Evolutionary conservation across 1,140 invertebrate genomes (phyloP).

Genomic region (Ridgeia piscesae): DNA sequence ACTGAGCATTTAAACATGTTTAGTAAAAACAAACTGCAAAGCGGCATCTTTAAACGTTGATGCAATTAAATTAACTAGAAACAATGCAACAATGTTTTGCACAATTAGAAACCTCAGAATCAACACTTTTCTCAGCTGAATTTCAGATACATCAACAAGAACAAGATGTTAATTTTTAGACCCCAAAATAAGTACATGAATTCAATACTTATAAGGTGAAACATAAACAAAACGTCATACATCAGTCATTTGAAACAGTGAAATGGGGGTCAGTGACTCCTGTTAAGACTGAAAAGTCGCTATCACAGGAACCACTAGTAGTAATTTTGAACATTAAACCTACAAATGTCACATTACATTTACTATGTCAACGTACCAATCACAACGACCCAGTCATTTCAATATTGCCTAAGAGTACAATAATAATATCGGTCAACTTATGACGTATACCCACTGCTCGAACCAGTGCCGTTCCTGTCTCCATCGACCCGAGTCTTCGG

Average conservation of each 20-base stretch:
- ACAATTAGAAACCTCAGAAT: not conserved
- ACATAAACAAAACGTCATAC: too few species aligned
- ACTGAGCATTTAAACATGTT: too few species aligned
- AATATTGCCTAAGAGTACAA: not conserved
- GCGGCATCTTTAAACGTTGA: not conserved
- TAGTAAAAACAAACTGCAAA: too few species aligned
- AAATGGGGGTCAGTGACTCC: too few species aligned
- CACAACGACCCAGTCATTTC: not conserved
- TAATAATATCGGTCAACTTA: not conserved
- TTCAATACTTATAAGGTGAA: too few species aligned
- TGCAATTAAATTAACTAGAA: not conserved
- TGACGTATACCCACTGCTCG: conserved; percentile 76
- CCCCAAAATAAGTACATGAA: too few species aligned
- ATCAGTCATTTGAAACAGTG: too few species aligned
- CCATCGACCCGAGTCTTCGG: conserved; percentile 86
- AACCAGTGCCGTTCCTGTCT: conserved; percentile 89
- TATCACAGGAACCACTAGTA: too few species aligned
- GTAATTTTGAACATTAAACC: not conserved
- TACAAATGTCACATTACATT: not conserved
- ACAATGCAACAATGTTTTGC: not conserved
- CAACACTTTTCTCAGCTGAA: not conserved
- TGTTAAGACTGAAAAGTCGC: too few species aligned
- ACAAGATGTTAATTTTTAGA: too few species aligned
- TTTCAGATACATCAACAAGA: not conserved
- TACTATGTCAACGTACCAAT: conserved; percentile 8